phyloP scores from a whole-genome alignment of 2,113 vertebrate species.

The Nematolebias whitei region DNA sequence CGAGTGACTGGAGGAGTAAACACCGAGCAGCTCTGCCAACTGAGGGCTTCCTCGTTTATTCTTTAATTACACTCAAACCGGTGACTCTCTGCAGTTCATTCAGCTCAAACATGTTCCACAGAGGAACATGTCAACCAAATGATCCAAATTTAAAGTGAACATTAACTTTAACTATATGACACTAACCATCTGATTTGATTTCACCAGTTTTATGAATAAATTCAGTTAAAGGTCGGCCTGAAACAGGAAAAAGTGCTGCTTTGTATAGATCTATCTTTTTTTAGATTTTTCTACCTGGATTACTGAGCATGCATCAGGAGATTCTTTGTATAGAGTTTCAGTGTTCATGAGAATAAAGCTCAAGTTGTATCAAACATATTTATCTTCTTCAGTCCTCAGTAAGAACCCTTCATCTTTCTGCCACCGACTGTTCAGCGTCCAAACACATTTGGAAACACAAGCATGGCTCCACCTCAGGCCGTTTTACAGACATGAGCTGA shows the following conservation, averaged over 20 bases:
- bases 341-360: no score
- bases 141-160: neutral
- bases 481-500: no score
- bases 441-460: no score
- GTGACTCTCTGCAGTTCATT: conserved; percentile 7
- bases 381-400: no score
- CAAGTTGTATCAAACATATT: no score
- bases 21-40: neutral
- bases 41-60: conserved; percentile 7
- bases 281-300: no score
- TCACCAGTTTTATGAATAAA: conserved; percentile 6
- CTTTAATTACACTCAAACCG: conserved; percentile 13
- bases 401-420: no score
- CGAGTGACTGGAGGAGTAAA: conserved; percentile 23
- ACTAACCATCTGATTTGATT: conserved; percentile 8
- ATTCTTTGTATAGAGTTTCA: no score
- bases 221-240: conserved; percentile 4
- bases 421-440: no score
- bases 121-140: neutral
- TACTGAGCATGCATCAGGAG: no score
- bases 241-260: neutral
- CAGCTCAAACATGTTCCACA: neutral
- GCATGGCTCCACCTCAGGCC: no score
- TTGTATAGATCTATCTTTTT: no score
- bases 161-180: conserved; percentile 12